Evolutionary conservation across 2,797 vertebrate genomes (phyloP).

Genomic region (Onychomys torridus): DNA sequence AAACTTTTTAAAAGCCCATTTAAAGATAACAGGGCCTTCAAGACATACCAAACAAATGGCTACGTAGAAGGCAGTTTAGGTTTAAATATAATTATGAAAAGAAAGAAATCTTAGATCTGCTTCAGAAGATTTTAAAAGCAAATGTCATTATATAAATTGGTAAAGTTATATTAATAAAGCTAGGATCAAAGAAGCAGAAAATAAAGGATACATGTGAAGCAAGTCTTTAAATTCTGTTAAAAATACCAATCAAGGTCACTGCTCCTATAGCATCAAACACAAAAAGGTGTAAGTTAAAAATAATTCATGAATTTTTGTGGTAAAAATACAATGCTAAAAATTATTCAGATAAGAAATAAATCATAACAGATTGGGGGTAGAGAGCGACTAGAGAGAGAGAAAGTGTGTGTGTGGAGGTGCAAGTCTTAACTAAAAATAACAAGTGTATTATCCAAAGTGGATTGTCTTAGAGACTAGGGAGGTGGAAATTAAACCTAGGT

Average conservation of each 20-base stretch:
- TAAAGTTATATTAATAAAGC: background rate
- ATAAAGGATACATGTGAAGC: background rate
- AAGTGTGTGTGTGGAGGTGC: background rate
- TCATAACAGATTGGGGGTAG: background rate
- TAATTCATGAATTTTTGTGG: background rate
- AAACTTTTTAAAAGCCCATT: background rate
- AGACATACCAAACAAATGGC: background rate
- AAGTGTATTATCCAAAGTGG: background rate
- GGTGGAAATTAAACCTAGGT: background rate
- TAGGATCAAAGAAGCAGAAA: background rate
- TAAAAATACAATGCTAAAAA: background rate
- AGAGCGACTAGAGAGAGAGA: background rate
- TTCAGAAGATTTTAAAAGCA: background rate
- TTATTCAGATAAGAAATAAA: background rate
- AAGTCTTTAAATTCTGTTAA: constrained; percentile 2
- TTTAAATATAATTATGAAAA: background rate
- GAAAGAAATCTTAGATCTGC: background rate
- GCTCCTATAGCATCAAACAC: background rate
- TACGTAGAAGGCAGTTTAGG: background rate
- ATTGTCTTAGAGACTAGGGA: background rate
- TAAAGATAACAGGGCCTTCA: background rate
- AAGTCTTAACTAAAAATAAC: background rate
- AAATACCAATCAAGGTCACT: background rate
- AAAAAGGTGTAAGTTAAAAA: background rate
- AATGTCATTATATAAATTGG: background rate